These are phyloP conservation scores for Anodontia alba DNA, from an alignment of 2,888 invertebrate species.

Conservation along the genomic window DNA sequence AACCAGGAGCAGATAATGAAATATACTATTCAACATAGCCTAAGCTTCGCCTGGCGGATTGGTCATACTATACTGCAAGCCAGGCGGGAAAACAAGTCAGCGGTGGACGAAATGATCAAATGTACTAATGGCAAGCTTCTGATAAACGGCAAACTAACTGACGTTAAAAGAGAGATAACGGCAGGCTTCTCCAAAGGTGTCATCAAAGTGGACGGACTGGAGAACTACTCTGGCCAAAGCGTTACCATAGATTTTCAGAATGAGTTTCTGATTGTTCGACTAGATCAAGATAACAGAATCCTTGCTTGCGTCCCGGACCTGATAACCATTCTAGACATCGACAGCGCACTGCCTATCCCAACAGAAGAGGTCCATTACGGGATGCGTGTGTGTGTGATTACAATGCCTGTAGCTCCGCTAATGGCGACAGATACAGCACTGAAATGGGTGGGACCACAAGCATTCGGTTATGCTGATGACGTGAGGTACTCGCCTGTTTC, in stretches of 20 bases:
- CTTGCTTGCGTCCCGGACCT: constrained; percentile 80
- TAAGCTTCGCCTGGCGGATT: constrained; percentile 79
- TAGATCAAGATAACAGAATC: constrained; percentile 26
- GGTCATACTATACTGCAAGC: constrained; percentile 77
- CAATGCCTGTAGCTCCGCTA: constrained; percentile 67
- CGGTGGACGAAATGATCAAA: constrained; percentile 71
- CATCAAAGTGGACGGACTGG: constrained; percentile 65
- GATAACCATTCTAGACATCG: constrained; percentile 76
- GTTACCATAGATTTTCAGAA: constrained; percentile 80
- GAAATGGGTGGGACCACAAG: constrained; percentile 75
- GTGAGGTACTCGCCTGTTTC: constrained; percentile 60
- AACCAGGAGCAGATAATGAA: constrained; percentile 61
- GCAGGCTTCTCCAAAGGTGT: constrained; percentile 78
- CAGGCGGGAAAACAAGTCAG: constrained; percentile 64
- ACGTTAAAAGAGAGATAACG: constrained; percentile 72
- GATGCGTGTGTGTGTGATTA: constrained; percentile 76
- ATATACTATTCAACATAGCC: constrained; percentile 64
- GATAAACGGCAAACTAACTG: constrained; percentile 76
- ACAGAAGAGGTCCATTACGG: constrained; percentile 81
- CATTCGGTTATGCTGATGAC: constrained; percentile 72
- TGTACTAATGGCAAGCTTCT: constrained; percentile 66
- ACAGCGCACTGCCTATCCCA: constrained; percentile 78
- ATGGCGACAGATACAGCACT: constrained; percentile 70
- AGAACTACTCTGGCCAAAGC: constrained; percentile 48
- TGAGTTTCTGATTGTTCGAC: constrained; percentile 77